These are phyloP conservation scores for Diabrotica virgifera DNA, from an alignment of 1,140 invertebrate species.

Conservation along the genomic window DNA sequence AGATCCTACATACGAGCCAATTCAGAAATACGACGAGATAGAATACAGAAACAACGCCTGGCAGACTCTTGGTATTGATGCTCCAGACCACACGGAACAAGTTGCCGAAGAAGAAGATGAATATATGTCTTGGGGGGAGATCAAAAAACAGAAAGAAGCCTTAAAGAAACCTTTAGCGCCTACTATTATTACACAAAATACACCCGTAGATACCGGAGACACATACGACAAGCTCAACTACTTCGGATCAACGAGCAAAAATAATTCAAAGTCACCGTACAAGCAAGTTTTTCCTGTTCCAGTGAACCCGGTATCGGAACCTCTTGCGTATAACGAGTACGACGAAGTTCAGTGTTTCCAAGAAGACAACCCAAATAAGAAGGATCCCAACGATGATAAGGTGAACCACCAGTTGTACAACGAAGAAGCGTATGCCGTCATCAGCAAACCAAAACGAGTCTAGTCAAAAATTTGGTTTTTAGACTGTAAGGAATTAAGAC, in stretches of 20 bases:
- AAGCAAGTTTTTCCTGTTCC: slow-evolving; percentile 60
- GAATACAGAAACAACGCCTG: slow-evolving; percentile 71
- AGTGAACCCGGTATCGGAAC: slow-evolving; percentile 29
- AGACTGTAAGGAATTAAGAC: no score
- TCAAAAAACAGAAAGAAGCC: slow-evolving; percentile 24
- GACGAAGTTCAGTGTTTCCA: slow-evolving; percentile 57
- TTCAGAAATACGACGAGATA: slow-evolving; percentile 62
- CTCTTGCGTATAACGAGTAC: slow-evolving; percentile 61
- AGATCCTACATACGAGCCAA: slow-evolving; percentile 24
- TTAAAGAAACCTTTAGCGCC: slow-evolving; percentile 32
- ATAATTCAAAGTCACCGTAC: slow-evolving; percentile 65
- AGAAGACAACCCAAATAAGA: neutral
- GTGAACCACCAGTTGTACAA: slow-evolving; percentile 67
- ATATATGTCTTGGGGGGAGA: slow-evolving; percentile 40
- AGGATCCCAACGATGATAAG: slow-evolving; percentile 44
- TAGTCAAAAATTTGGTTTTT: slow-evolving; percentile 43
- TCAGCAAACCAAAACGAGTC: slow-evolving; percentile 77
- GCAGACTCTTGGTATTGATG: slow-evolving; percentile 72
- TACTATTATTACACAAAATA: slow-evolving; percentile 37
- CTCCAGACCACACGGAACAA: slow-evolving; percentile 60
- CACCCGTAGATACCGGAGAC: slow-evolving; percentile 42
- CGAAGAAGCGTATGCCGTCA: slow-evolving; percentile 73
- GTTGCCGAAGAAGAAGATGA: slow-evolving; percentile 40
- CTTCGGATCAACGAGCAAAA: slow-evolving; percentile 69
- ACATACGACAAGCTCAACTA: slow-evolving; percentile 77